Base-by-base conservation (phyloP, 2,888 invertebrate species). In the Linyphia triangularis region DNA sequence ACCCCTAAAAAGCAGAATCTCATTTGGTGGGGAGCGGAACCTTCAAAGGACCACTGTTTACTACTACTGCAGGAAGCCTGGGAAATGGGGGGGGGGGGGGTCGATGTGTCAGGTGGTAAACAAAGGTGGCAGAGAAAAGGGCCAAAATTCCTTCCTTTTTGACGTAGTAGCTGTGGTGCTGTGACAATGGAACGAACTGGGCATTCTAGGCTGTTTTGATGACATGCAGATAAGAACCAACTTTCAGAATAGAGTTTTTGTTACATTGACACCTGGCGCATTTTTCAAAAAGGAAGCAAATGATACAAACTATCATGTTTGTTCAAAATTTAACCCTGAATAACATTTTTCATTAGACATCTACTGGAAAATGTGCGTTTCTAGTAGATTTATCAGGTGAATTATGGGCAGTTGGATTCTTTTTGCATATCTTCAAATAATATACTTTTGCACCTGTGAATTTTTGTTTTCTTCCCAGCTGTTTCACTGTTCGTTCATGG, bases 21-120 rank as follows among this genome's bases (percentile, higher is more conserved):
- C 51, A 1, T 51, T 51, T 51, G 19, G 67, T 6, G 33, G 6
- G 16, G n/a, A 3, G 33, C 67, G 67, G 67, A 33, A 37, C 33
- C 51, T 67, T 67, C 33, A 67, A 67, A 67, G 67, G 51, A 5
- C 22, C 19, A 9, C n/a, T 67, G 67, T 67, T 67, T 67, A 67
- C 67, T 67, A 67, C 67, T 9, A 19, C 1, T 4, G 33, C 33
- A n/a, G 67, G n/a, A 51, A 13, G n/a, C 13, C 33, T n/a, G 57
- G 28, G 73, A 30, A 28, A 28, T 2, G 78, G 30, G 28, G 28
- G 28, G 28, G 28, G 59, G 13, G 43, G 19, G 26, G 33, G 16
- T 61, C 28, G 19, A n/a, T n/a, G 24, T 28, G 65, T 78, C 78
- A 78, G 78, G 78, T 78, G 67, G 78, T 78, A 78, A 78, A 78